These are phyloP conservation scores for Drepana falcataria DNA, from an alignment of 2,888 invertebrate species.

Conservation along the genomic window DNA sequence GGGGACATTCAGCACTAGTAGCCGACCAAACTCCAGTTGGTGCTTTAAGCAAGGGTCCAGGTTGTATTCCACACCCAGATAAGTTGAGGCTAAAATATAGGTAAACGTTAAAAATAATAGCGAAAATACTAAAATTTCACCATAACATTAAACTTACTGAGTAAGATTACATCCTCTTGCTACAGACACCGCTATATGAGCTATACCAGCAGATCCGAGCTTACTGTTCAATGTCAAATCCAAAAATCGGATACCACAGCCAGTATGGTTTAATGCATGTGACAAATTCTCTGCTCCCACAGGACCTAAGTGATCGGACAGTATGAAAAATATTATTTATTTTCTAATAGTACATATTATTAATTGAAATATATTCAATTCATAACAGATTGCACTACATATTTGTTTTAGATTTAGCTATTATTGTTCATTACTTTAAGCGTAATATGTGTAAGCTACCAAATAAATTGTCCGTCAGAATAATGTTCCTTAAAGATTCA, in stretches of 20 bases:
- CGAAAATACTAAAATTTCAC: constrained; percentile 1
- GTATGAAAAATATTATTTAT: constrained; percentile 3
- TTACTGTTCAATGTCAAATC: constrained; percentile 65
- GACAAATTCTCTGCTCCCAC: constrained; percentile 61
- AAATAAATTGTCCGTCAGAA: constrained; percentile 76
- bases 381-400: too few relatives aligned
- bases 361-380: not conserved
- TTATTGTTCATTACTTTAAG: too few relatives aligned
- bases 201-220: constrained; percentile 66
- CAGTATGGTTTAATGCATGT: constrained; percentile 57
- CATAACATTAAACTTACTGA: constrained; percentile 34
- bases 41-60: constrained; percentile 53
- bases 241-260: constrained; percentile 54
- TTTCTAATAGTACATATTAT: not conserved
- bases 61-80: constrained; percentile 69
- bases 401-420: too few relatives aligned
- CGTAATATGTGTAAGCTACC: constrained; percentile 54
- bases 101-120: constrained; percentile 4
- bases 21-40: constrained; percentile 73
- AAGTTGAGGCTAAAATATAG: constrained; percentile 57
- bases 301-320: constrained; percentile 47
- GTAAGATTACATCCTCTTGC: constrained; percentile 71
- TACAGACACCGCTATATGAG: constrained; percentile 64
- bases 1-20: constrained; percentile 64
- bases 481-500: constrained; percentile 62